Conservation (phyloP, 2,888 invertebrate genomes). For the Machimus atricapillus region DNA sequence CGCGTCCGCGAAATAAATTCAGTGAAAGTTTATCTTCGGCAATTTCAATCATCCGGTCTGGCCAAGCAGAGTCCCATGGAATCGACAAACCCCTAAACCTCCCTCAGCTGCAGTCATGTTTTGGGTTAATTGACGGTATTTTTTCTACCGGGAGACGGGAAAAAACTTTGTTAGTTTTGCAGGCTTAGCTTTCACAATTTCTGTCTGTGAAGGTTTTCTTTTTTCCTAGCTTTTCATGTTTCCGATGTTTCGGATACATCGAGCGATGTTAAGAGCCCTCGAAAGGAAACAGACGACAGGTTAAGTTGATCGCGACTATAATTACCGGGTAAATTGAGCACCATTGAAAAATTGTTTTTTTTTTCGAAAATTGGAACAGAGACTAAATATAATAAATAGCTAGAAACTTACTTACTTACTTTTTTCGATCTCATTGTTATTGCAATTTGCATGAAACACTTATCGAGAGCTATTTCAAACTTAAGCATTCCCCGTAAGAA, state of each 20-base stretch:
- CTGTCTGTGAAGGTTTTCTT: not conserved
- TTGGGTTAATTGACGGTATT: not conserved
- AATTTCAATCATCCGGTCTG: conserved; percentile 5
- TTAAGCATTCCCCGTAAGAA: not conserved
- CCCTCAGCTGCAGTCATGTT: not conserved
- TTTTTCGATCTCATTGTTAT: too few species aligned
- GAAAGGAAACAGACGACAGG: not conserved
- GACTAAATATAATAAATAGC: not conserved
- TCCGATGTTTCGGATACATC: not conserved
- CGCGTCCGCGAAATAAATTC: conserved; percentile 9
- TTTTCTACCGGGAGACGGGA: not conserved
- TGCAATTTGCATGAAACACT: not conserved
- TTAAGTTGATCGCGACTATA: not conserved
- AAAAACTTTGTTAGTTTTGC: not conserved
- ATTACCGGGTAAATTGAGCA: not conserved
- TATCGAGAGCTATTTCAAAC: not conserved
- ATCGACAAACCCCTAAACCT: not conserved
- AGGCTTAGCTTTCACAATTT: not conserved
- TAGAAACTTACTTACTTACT: too few species aligned
- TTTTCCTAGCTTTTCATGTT: not conserved
- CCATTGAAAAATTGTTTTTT: not conserved
- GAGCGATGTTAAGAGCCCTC: not conserved
- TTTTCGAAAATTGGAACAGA: not conserved
- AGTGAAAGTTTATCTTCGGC: conserved; percentile 7
- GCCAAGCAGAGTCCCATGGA: not conserved